These are phyloP conservation scores for Otolemur crassicaudatus DNA, from an alignment of 2,797 vertebrate genomes.

Conservation along the genomic window DNA sequence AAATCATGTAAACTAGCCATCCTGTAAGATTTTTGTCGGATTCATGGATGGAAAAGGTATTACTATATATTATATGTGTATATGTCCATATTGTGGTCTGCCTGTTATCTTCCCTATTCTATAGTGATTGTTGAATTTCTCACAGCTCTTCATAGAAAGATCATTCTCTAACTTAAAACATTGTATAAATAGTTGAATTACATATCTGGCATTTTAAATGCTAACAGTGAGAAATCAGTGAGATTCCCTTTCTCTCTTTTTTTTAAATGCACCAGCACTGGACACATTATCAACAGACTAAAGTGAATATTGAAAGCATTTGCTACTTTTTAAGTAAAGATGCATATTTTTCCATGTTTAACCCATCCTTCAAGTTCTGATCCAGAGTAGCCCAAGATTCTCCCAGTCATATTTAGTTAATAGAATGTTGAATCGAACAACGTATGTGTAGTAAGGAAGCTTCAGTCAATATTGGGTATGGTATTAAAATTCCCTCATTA, in stretches of 20 bases:
- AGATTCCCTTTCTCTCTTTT: neutral
- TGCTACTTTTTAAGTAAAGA: neutral
- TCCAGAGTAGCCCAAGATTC: neutral
- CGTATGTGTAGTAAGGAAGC: neutral
- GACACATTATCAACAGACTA: neutral
- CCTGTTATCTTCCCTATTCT: neutral
- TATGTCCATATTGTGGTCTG: neutral
- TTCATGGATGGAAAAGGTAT: neutral
- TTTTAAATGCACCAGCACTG: neutral
- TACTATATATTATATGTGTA: neutral
- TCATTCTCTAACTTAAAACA: neutral
- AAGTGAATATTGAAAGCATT: neutral
- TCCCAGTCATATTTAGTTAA: neutral
- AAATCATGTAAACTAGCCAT: neutral
- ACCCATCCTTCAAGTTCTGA: neutral
- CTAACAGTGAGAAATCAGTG: neutral
- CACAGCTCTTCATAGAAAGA: neutral
- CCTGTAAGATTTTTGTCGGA: neutral
- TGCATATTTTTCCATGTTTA: neutral
- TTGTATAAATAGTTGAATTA: neutral
- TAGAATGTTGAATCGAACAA: neutral
- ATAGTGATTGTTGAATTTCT: neutral
- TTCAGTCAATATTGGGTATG: neutral
- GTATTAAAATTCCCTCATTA: neutral
- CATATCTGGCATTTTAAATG: neutral